phyloP scores from a whole-genome alignment of 2,113 vertebrate species.

The Epinephelus lanceolatus region DNA sequence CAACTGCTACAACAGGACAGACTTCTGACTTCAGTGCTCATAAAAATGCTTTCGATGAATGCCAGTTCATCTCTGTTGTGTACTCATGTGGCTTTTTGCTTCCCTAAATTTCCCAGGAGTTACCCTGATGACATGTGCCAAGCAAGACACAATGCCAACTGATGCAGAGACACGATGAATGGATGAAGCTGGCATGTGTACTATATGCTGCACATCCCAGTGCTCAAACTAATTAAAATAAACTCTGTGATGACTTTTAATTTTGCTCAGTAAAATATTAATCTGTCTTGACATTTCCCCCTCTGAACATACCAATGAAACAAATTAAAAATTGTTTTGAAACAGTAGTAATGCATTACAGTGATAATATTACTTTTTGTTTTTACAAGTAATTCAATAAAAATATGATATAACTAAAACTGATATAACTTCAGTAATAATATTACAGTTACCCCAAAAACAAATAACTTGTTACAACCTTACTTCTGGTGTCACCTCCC shows the following conservation, averaged over 20 bases:
- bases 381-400: no score
- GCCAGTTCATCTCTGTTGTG: slow-evolving; percentile 11
- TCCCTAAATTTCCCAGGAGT: slow-evolving; percentile 37
- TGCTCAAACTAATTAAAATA: slow-evolving; percentile 47
- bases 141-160: slow-evolving; percentile 16
- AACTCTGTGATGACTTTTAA: slow-evolving; percentile 26
- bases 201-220: slow-evolving; percentile 17
- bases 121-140: slow-evolving; percentile 14
- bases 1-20: background rate
- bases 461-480: no score
- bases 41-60: slow-evolving; percentile 23
- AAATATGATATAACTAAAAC: no score
- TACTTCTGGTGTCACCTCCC: no score
- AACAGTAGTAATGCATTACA: background rate
- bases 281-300: background rate
- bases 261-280: slow-evolving; percentile 28
- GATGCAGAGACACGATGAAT: slow-evolving; percentile 5
- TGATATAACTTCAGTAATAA: no score
- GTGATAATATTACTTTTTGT: no score
- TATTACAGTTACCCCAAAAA: no score
- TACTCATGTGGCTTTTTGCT: slow-evolving; percentile 29
- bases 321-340: background rate
- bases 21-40: slow-evolving; percentile 2
- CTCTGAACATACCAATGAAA: background rate
- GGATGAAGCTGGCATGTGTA: slow-evolving; percentile 18